A percentile compares a stretch with the other conserved stretches of the same genome.
These are phyloP conservation scores for Taurulus bubalis DNA, from an alignment of 2,113 vertebrate species.

Conservation along the genomic window DNA sequence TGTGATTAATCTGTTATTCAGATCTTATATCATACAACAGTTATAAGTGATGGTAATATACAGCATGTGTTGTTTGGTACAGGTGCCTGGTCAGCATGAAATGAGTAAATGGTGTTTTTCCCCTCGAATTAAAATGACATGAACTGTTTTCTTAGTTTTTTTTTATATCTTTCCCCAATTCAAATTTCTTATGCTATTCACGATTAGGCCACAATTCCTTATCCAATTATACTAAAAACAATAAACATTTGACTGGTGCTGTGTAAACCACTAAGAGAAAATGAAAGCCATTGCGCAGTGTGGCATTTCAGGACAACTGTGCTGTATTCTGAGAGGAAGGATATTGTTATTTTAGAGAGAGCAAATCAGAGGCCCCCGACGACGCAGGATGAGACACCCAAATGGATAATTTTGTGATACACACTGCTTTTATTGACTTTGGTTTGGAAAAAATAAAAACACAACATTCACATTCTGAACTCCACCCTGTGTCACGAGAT, in stretches of 20 bases:
- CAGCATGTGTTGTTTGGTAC: not conserved
- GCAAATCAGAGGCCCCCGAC: slow-evolving; percentile 8
- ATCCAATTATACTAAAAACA: not conserved
- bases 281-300: slow-evolving; percentile 39
- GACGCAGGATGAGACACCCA: slow-evolving; percentile 19
- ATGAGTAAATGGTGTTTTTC: not conserved
- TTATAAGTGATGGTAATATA: not conserved
- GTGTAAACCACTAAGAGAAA: slow-evolving; percentile 13
- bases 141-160: not conserved
- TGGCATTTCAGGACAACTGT: not conserved
- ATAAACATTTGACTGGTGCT: not conserved
- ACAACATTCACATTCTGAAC: not conserved
- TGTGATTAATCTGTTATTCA: not conserved
- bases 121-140: not conserved
- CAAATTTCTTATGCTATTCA: not conserved
- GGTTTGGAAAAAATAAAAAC: slow-evolving; percentile 15
- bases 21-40: not conserved
- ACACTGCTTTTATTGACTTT: slow-evolving; percentile 58
- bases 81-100: not conserved
- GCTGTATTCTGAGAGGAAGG: slow-evolving; percentile 44
- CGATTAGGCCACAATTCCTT: not conserved
- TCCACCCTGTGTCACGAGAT: not conserved
- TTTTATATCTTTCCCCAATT: not conserved
- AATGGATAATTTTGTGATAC: slow-evolving; percentile 25
- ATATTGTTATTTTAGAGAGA: slow-evolving; percentile 45